phyloP scores from a whole-genome alignment of 2,797 vertebrate species.

The Peromyscus melanophrys region DNA sequence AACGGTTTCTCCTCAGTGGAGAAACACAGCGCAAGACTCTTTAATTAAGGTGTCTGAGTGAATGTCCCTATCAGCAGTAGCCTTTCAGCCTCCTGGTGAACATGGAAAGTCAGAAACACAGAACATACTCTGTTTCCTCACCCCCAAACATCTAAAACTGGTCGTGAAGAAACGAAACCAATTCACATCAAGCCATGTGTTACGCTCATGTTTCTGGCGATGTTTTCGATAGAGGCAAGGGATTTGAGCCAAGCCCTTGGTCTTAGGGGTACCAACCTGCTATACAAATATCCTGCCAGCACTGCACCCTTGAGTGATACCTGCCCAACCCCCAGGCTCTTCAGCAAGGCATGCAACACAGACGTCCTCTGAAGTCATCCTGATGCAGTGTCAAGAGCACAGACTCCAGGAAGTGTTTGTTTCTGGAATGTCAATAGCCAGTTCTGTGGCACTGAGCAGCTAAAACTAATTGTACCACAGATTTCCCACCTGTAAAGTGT shows the following conservation, averaged over 20 bases:
- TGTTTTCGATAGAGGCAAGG: too few relatives aligned
- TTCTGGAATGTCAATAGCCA: neutral
- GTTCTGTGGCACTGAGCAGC: neutral
- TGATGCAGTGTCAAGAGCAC: accelerated
- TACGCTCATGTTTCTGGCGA: neutral
- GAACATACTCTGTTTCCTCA: accelerated
- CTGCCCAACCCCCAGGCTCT: neutral
- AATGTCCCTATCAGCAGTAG: neutral
- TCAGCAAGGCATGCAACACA: accelerated
- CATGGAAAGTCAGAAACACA: neutral
- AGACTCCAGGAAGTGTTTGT: too few relatives aligned
- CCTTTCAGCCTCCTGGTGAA: neutral
- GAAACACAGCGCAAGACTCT: neutral
- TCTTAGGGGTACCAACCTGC: neutral
- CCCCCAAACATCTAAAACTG: too few relatives aligned
- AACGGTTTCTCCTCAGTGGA: accelerated
- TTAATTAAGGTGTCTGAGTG: too few relatives aligned
- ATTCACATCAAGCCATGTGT: too few relatives aligned
- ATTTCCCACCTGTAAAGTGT: neutral
- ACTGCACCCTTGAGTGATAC: too few relatives aligned
- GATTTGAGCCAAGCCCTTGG: neutral
- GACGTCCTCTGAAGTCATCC: neutral
- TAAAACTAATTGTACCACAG: neutral
- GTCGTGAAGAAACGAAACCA: accelerated
- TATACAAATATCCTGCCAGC: accelerated